Evolutionary conservation across 2,888 invertebrate species (phyloP), one percentile per base, ranked within the genome.

Genomic region (Keiferia lycopersicella): DNA sequence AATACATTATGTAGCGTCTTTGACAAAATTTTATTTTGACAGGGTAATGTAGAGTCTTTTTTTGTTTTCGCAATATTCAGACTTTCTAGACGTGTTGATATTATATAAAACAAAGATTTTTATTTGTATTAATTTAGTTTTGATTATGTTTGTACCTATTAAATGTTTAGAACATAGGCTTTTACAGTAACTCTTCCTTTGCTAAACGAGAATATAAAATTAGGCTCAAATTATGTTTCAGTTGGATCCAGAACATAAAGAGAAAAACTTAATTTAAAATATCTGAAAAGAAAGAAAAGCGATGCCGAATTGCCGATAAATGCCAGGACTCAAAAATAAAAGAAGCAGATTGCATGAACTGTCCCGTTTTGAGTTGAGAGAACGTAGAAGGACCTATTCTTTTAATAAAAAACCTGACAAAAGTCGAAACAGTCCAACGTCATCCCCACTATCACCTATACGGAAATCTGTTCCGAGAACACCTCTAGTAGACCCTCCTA

Each of bases 271-370:
- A n/a, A 11, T 16, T 56, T 18, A 8, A 34, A 56, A 56, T n/a
- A 34, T 26, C 26, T n/a, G 10, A 34, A 56, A 34, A 14, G 16
- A 56, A 34, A 56, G 56, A 16, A 56, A 56, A 56, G 16, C 6
- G 62, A 64, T 20, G 51, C 50, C 0, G 62, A 64, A 61, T 63
- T 20, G 51, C 50, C 0, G 62, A 64, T 20, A 62, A 67, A 8
- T 60, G n/a, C n/a, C 56, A 18, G 63, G 67, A 10, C 30, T 62
- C 4, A 30, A 45, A 30, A 70, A 59, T 34, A 74, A 65, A 41
- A 70, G 50, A 56, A 56, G 56, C 34, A 56, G 56, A 56, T 56
- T 34, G 26, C 56, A 34, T 16, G 56, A 34, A 7, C n/a, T 10
- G 0, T 56, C 56, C 10, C n/a, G 7, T n/a, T 16, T n/a, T 0